phyloP scores from a whole-genome alignment of 2,797 vertebrate species.

The Steatocranus sp. region DNA sequence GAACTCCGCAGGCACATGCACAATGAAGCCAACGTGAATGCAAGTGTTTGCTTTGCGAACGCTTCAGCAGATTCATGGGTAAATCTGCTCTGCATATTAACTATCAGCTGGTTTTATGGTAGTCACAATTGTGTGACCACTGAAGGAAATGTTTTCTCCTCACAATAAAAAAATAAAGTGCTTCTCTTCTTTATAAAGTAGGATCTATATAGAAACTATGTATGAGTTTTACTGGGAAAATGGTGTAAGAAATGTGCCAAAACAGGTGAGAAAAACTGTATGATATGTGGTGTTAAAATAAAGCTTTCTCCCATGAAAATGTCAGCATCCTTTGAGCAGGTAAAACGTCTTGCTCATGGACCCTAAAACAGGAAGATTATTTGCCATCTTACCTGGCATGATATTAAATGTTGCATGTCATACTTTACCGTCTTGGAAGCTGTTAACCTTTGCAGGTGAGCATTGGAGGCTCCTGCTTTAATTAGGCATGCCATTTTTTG shows the following conservation, averaged over 20 bases:
- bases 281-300: background rate
- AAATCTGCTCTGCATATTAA: background rate
- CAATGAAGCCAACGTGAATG: background rate
- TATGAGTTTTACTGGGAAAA: background rate
- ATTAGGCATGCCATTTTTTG: constrained; percentile 15
- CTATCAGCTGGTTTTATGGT: background rate
- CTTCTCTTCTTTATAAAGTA: background rate
- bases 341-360: background rate
- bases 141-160: background rate
- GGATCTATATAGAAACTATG: background rate
- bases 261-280: background rate
- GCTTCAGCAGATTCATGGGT: background rate
- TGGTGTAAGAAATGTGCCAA: background rate
- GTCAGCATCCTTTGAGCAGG: background rate
- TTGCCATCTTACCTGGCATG: background rate
- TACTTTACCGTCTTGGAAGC: background rate
- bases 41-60: background rate
- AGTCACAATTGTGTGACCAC: background rate
- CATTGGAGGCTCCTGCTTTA: background rate
- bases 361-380: background rate
- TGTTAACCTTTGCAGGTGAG: constrained; percentile 16
- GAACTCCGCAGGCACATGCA: background rate
- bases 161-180: background rate
- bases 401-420: background rate
- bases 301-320: background rate